A percentile compares a stretch with the other conserved stretches of the same genome.
phyloP scores from a whole-genome alignment of 2,113 vertebrate genomes.

The Kryptolebias marmoratus region DNA sequence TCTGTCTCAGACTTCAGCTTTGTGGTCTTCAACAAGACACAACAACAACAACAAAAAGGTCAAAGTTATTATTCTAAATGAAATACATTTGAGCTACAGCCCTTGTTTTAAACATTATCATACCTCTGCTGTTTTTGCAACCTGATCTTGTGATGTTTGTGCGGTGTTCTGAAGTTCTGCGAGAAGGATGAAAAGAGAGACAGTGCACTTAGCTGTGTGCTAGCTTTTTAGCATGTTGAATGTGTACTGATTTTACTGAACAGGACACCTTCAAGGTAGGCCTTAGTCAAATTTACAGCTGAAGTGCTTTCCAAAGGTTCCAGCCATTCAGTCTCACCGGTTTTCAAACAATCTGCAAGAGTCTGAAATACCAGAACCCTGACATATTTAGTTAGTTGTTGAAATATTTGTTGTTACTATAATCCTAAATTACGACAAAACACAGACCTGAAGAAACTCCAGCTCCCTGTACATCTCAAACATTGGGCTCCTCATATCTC shows the following conservation, averaged over 20 bases:
- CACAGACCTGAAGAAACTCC: slow-evolving; percentile 89
- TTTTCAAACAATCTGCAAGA: slow-evolving; percentile 88
- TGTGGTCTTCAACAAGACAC: slow-evolving; percentile 72
- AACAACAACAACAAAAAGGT: not conserved
- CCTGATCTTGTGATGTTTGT: slow-evolving; percentile 75
- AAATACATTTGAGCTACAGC: not conserved
- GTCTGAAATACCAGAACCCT: slow-evolving; percentile 72
- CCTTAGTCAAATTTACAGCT: slow-evolving; percentile 84
- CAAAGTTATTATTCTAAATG: not conserved
- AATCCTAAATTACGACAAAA: slow-evolving; percentile 19
- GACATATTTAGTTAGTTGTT: slow-evolving; percentile 8
- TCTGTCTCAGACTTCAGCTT: slow-evolving; percentile 78
- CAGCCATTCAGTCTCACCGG: slow-evolving; percentile 88
- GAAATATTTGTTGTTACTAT: not conserved
- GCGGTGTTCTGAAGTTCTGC: slow-evolving; percentile 86
- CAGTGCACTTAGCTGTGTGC: not conserved
- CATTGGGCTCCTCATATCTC: slow-evolving; percentile 87
- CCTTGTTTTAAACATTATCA: slow-evolving; percentile 5
- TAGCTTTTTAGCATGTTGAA: not conserved
- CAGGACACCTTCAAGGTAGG: slow-evolving; percentile 86
- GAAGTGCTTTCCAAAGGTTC: slow-evolving; percentile 84
- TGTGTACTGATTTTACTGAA: not conserved
- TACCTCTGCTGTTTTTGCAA: slow-evolving; percentile 81
- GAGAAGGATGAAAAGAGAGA: slow-evolving; percentile 6
- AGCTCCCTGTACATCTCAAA: slow-evolving; percentile 87